Evolutionary conservation across 2,113 vertebrate species (phyloP), one percentile per base, ranked within the genome.

Genomic region (Otis tarda): DNA sequence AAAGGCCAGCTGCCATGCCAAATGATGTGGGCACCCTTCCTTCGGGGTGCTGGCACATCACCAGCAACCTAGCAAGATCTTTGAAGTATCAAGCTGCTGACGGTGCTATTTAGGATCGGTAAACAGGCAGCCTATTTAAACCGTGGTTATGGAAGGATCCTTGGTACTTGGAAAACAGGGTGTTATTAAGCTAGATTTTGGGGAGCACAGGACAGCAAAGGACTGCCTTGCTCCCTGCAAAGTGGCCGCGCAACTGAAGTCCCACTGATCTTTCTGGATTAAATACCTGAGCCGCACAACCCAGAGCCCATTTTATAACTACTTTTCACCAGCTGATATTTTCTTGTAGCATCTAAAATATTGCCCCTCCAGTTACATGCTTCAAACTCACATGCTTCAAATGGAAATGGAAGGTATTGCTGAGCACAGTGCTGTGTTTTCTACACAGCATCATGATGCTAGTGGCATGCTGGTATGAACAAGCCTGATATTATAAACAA

Each of bases 71-170:
- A 57, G 57, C 31, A 55, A 15, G 22, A 20, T 7, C 94, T 96
- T 89, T 92, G 95, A 97, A 94, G 89, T 39, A 79, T 33, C 35
- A 65, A 71, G 41, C 65, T 96, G 96, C 95, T 96, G 95, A 94
- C 28, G 2, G 53, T 91, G 91, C 81, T 87, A 41, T 79, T 92
- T 69, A 45, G 84, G 83, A 91, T 53, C 18, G 11, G 85, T 91
- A 93, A 93, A 87, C 57, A 91, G 70, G 8, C 61, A 91, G 61
- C 35, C n/a, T 61, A 25, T 64, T 89, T 92, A 91, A 92, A 86
- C 69, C 0, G 1, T n/a, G 35, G 63, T 86, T 67, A 75, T 33
- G 63, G 73, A 83, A 80, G 30, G 41, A 79, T 69, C 33, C 28
- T 39, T 71, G 30, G n/a, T 47, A 39, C 63, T 70, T 63, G 50